Conservation (phyloP, 2,113 vertebrate genomes). For the Brevimyrus niger region DNA sequence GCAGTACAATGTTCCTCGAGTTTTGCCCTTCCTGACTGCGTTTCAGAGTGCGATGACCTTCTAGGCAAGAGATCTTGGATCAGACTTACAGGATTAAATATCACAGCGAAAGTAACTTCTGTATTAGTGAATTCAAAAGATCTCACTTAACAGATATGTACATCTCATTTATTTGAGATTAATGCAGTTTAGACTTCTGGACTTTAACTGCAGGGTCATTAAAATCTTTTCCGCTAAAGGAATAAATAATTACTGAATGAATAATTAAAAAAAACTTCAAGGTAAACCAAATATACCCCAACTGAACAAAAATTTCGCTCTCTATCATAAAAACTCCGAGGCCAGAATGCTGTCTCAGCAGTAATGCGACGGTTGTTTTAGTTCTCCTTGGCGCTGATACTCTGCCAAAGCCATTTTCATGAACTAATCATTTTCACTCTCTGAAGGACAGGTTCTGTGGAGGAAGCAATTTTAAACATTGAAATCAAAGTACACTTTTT, state of each 20-base stretch:
- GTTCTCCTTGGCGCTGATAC: slow-evolving; percentile 70
- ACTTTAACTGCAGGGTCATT: neutral
- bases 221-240: neutral
- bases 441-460: slow-evolving; percentile 28
- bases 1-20: neutral
- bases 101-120: neutral
- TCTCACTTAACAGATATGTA: neutral
- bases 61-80: neutral
- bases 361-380: neutral
- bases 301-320: neutral
- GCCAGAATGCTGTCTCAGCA: neutral
- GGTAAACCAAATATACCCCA: neutral
- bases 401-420: slow-evolving; percentile 28
- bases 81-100: neutral
- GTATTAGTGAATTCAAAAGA: neutral
- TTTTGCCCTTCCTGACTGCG: neutral
- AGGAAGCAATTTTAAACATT: slow-evolving; percentile 29
- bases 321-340: neutral
- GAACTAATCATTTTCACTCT: slow-evolving; percentile 22
- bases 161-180: neutral
- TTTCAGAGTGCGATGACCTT: neutral
- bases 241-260: neutral
- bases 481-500: neutral
- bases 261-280: neutral
- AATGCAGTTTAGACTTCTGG: neutral